Evolutionary conservation across 2,797 vertebrate species (phyloP).

Genomic region (Adrianichthys oophorus): DNA sequence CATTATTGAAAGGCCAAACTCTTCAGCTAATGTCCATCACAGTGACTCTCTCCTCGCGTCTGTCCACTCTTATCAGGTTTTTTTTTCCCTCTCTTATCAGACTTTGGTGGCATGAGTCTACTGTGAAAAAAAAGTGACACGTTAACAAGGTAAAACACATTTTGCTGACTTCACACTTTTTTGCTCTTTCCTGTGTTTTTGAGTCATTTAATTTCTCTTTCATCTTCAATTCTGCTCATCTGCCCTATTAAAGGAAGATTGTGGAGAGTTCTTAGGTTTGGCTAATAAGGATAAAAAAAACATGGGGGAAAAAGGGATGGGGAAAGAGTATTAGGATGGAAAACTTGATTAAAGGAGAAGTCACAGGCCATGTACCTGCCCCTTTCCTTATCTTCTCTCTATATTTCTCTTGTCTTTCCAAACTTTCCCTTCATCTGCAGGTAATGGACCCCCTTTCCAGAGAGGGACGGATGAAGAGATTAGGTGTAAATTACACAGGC

Average conservation of each 20-base stretch:
- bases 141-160: conserved; percentile 35
- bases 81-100: conserved; percentile 9
- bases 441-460: conserved; percentile 51
- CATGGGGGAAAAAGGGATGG: conserved; percentile 22
- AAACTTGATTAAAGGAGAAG: conserved; percentile 63
- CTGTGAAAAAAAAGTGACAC: conserved; percentile 22
- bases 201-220: conserved; percentile 22
- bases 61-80: neutral
- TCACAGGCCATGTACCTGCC: conserved; percentile 49
- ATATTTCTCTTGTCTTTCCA: conserved; percentile 3
- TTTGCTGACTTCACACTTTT: conserved; percentile 9
- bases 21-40: conserved; percentile 65
- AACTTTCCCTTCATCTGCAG: conserved; percentile 28
- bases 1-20: conserved; percentile 76
- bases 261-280: conserved; percentile 30
- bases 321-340: conserved; percentile 36
- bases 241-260: conserved; percentile 31
- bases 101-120: conserved; percentile 9
- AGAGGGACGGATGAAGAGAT: conserved; percentile 72
- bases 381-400: conserved; percentile 18
- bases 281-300: conserved; percentile 20
- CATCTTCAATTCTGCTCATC: conserved; percentile 13
- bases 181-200: conserved; percentile 16
- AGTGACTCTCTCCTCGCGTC: conserved; percentile 22
- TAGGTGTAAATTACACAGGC: conserved; percentile 71